These are phyloP conservation scores for Melieria omissa DNA, from an alignment of 2,888 invertebrate species.

Conservation along the genomic window DNA sequence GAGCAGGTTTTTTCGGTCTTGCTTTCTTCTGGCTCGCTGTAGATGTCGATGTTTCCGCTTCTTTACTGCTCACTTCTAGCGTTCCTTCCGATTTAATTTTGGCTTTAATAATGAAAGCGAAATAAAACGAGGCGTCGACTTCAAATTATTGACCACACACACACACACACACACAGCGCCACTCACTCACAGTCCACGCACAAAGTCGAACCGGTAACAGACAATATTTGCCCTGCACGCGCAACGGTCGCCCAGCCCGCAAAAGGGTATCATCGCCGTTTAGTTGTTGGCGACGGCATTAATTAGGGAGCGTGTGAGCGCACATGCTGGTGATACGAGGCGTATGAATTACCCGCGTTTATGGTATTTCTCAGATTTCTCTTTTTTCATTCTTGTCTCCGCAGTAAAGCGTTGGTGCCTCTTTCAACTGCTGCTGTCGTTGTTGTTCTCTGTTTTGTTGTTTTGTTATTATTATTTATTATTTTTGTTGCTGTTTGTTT, in stretches of 20 bases:
- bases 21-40: not conserved
- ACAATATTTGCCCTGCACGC: slow-evolving; percentile 7
- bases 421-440: slow-evolving; percentile 7
- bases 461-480: too few relatives aligned
- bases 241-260: not conserved
- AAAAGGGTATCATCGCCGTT: not conserved
- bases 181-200: too few relatives aligned
- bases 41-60: too few relatives aligned
- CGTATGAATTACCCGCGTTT: not conserved
- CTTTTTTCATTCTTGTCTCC: slow-evolving; percentile 20
- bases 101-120: slow-evolving; percentile 1
- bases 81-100: not conserved
- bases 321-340: too few relatives aligned
- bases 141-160: too few relatives aligned
- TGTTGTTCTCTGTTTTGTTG: too few relatives aligned
- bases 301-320: not conserved
- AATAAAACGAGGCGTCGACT: not conserved
- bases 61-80: too few relatives aligned
- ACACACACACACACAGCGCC: too few relatives aligned
- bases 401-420: not conserved
- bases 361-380: slow-evolving; percentile 12
- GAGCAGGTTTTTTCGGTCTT: not conserved
- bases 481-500: too few relatives aligned
- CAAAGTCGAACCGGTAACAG: too few relatives aligned
- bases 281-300: not conserved